Percentiles rank a stretch among this genome's conserved stretches.
Evolutionary conservation across 2,888 invertebrate genomes (phyloP).

Genomic region (Drosophila eohydei): DNA sequence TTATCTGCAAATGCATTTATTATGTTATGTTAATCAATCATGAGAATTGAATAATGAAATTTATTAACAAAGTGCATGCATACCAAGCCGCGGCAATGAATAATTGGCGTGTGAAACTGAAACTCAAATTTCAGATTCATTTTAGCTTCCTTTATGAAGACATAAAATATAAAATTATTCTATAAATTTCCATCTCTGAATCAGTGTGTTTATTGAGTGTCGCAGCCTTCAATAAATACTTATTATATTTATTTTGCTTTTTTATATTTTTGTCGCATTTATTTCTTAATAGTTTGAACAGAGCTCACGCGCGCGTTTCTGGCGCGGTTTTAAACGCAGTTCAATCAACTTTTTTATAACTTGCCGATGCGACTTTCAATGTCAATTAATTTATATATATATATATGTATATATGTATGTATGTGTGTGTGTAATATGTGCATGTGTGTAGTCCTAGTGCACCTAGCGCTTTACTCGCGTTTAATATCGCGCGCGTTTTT

Average conservation of each 20-base stretch:
- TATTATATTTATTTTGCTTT: background rate
- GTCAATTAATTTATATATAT: constrained; percentile 11
- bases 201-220: background rate
- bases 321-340: constrained; percentile 39
- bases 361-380: constrained; percentile 35
- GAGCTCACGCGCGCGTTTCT: constrained; percentile 27
- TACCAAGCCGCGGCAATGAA: background rate
- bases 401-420: background rate
- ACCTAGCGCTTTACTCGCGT: constrained; percentile 16
- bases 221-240: constrained; percentile 12
- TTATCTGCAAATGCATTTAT: constrained; percentile 24
- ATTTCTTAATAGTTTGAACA: constrained; percentile 13
- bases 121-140: background rate
- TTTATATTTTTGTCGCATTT: background rate
- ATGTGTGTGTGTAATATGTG: background rate
- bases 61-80: too few relatives aligned
- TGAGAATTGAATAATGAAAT: background rate
- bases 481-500: constrained; percentile 22
- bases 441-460: constrained; percentile 4
- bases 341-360: constrained; percentile 40
- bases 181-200: background rate
- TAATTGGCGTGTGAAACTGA: background rate
- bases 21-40: constrained; percentile 21
- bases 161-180: background rate
- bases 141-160: background rate